A percentile compares a stretch with the other conserved stretches of the same genome.
Evolutionary conservation across 2,888 invertebrate genomes (phyloP).

Genomic region (Protonemura montana): DNA sequence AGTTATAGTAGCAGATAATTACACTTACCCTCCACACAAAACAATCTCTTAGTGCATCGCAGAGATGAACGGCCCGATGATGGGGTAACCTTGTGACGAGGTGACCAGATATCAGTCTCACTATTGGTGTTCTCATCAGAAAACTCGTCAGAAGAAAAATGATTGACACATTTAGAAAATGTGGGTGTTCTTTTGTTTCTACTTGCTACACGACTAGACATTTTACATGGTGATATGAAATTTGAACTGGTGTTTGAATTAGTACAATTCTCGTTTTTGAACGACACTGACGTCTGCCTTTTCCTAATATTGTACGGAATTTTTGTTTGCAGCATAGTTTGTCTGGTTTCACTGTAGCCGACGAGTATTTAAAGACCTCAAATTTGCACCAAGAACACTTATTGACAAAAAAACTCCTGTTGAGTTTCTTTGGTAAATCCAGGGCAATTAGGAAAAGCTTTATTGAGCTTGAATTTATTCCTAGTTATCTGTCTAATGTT

Average conservation of each 20-base stretch:
- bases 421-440: background rate
- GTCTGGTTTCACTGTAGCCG: background rate
- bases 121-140: background rate
- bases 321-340: conserved; percentile 17
- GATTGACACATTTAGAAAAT: background rate
- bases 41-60: conserved; percentile 22
- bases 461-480: background rate
- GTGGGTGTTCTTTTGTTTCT: background rate
- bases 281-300: conserved; percentile 7
- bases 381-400: background rate
- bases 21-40: background rate
- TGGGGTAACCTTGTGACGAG: background rate
- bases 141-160: background rate
- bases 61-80: background rate
- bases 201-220: background rate
- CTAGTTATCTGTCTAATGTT: no score
- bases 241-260: conserved; percentile 27
- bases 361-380: background rate
- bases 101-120: background rate
- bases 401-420: background rate
- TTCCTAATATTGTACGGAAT: conserved; percentile 42
- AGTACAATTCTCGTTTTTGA: background rate
- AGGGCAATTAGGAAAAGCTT: background rate
- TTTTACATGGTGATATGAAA: background rate
- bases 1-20: background rate